Evolutionary conservation across 2,888 invertebrate genomes (phyloP).

Genomic region (Cosmopolites sordidus): DNA sequence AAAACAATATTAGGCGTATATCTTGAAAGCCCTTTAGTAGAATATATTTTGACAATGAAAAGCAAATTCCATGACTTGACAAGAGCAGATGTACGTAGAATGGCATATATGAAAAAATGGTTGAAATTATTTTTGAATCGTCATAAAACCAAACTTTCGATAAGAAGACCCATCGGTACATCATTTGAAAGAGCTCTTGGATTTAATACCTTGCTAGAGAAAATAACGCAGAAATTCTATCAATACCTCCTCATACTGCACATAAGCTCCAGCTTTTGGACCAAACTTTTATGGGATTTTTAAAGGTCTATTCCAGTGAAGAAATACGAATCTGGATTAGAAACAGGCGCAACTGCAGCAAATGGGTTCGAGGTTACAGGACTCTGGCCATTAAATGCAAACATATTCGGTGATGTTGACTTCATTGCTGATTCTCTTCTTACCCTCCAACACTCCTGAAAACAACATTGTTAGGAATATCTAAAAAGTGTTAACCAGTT

Average conservation of each 20-base stretch:
- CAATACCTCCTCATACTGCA: conserved; percentile 34
- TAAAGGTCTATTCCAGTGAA: conserved; percentile 32
- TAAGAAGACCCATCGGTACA: no score
- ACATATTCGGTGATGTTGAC: conserved; percentile 5
- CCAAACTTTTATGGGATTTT: conserved; percentile 31
- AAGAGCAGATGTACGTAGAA: neutral
- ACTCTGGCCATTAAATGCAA: neutral
- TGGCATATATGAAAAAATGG: neutral
- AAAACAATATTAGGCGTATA: neutral
- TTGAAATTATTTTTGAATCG: no score
- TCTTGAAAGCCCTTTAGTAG: neutral
- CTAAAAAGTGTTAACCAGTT: no score
- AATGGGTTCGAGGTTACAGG: conserved; percentile 5
- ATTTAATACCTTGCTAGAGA: conserved; percentile 6
- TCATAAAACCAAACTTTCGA: neutral
- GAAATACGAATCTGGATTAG: conserved; percentile 15
- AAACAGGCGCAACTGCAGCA: neutral
- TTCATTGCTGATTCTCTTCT: no score
- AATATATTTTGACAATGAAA: no score
- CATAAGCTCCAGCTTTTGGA: conserved; percentile 36
- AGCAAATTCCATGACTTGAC: conserved; percentile 1
- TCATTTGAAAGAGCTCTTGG: conserved; percentile 7
- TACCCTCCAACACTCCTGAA: no score
- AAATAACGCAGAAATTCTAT: conserved; percentile 21
- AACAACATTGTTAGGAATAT: no score